Conservation (phyloP, 1,140 invertebrate genomes). For the Anoplophora glabripennis region DNA sequence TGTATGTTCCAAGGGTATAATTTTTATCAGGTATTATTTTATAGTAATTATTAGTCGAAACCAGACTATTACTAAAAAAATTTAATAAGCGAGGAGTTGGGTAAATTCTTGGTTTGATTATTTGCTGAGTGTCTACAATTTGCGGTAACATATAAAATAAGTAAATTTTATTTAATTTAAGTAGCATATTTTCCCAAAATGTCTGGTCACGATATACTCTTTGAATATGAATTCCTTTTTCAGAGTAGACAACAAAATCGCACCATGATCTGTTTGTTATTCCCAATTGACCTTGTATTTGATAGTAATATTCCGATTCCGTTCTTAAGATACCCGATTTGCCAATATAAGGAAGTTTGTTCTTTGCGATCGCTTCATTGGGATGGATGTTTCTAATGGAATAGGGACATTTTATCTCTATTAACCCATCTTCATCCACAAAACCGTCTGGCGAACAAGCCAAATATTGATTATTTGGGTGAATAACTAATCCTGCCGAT, state of each 20-base stretch:
- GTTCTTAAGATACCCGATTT: background rate
- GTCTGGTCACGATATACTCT: background rate
- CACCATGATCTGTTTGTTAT: conserved; percentile 4
- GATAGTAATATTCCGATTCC: background rate
- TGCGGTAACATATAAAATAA: too few species aligned
- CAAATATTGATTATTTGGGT: too few species aligned
- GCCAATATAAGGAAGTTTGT: background rate
- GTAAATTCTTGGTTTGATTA: too few species aligned
- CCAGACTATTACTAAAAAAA: too few species aligned
- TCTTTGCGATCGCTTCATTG: background rate
- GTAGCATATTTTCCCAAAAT: background rate
- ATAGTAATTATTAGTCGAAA: too few species aligned
- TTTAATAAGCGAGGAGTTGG: too few species aligned
- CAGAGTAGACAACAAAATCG: background rate
- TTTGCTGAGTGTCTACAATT: too few species aligned
- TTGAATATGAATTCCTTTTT: background rate
- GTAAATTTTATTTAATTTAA: background rate
- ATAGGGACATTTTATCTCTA: background rate
- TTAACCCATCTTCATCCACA: background rate
- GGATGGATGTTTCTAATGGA: background rate
- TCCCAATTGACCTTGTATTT: background rate
- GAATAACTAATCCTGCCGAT: too few species aligned
- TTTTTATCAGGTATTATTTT: too few species aligned
- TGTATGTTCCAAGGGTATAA: too few species aligned
- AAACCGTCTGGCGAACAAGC: background rate